Evolutionary conservation across 2,113 vertebrate genomes (phyloP), one percentile per base, ranked within the genome.

Genomic region (Callionymus lyra): DNA sequence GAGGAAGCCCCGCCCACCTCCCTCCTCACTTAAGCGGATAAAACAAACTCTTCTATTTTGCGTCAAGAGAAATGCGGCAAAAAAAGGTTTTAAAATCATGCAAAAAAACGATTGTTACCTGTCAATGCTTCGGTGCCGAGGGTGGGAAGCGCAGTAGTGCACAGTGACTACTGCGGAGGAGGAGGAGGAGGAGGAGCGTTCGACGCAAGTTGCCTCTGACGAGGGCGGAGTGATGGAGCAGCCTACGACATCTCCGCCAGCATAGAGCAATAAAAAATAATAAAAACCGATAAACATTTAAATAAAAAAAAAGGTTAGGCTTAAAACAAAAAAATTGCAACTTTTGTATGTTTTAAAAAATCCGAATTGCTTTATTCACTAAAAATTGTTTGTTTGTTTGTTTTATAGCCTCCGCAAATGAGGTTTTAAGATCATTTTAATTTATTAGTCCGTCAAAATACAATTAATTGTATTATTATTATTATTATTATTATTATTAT

Each of bases 51-150:
- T 13, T 16, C n/a, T 12, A 1, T 15, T 33, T 27, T n/a, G 13
- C 1, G 4, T 32, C 18, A 13, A n/a, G 13, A 8, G 15, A 10
- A 16, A 27, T 6, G 3, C 2, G 3, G 6, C 1, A 10, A 16
- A 18, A 31, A 16, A 3, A 2, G 0, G 2, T 3, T 11, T 0
- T n/a, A 6, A 14, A 13, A 33, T 6, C 44, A 46, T 0, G 31
- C 1, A 38, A 18, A 34, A 14, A 27, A 42, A 16, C 6, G 36
- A 12, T 15, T 14, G 41, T 70, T 76, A 83, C 83, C 79, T 81
- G 70, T 49, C 39, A 12, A 52, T 34, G 41, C 41, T 53, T 44
- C 41, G 44, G 38, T 51, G 56, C 68, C 48, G 69, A 9, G 47
- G 60, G 61, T 55, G 63, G 6, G 19, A 62, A 38, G 33, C 12